Evolutionary conservation across 2,888 invertebrate genomes (phyloP).

Genomic region (Phyllotreta striolata): DNA sequence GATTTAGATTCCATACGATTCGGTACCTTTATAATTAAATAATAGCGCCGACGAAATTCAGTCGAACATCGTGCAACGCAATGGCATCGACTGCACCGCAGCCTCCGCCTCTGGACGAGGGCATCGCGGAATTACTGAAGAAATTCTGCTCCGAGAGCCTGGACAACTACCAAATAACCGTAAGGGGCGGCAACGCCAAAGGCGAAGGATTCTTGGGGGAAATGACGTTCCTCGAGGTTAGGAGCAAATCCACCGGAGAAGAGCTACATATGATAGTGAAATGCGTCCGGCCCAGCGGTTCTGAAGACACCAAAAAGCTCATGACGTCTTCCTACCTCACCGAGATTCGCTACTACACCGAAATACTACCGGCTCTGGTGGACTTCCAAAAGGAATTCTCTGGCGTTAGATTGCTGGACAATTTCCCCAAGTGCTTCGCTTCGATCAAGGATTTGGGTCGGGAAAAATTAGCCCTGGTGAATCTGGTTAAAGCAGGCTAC

Average conservation of each 20-base stretch:
- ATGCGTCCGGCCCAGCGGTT: neutral
- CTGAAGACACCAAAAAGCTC: conserved; percentile 9
- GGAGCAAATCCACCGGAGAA: conserved; percentile 13
- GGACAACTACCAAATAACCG: conserved; percentile 17
- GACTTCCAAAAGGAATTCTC: conserved; percentile 9
- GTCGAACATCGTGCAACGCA: no score
- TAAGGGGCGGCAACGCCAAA: conserved; percentile 20
- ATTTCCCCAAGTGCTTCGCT: conserved; percentile 10
- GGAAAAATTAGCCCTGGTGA: conserved; percentile 16
- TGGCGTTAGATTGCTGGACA: conserved; percentile 4
- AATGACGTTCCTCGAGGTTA: conserved; percentile 10
- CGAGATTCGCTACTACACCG: conserved; percentile 1
- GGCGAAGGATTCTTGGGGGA: conserved; percentile 19
- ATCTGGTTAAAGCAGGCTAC: conserved; percentile 10
- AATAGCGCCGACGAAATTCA: no score
- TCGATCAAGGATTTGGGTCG: neutral
- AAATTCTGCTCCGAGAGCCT: neutral
- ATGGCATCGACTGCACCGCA: no score
- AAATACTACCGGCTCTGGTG: conserved; percentile 8
- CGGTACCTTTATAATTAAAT: no score
- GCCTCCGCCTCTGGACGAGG: no score
- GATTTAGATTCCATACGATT: no score
- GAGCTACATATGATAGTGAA: neutral
- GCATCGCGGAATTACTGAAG: no score
- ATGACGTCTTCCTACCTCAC: conserved; percentile 5